phyloP scores from a whole-genome alignment of 2,113 vertebrate genomes.

The Maccullochella peelii region DNA sequence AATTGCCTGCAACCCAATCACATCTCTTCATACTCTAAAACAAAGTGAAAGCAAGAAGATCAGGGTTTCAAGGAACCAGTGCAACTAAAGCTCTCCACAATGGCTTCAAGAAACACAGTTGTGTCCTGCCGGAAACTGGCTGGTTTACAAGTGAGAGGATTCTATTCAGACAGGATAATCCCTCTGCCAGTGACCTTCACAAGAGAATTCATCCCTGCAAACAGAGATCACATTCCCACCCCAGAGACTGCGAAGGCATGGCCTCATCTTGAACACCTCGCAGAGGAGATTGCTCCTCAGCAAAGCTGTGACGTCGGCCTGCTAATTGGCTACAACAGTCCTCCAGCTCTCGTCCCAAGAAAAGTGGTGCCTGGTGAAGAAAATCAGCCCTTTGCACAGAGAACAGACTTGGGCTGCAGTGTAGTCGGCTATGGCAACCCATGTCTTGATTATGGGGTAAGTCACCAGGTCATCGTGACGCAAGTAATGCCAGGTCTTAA shows the following conservation, averaged over 20 bases:
- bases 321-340: too few species aligned
- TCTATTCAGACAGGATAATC: constrained; percentile 36
- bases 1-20: not conserved
- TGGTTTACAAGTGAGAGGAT: constrained; percentile 47
- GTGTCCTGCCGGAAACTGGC: not conserved
- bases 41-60: not conserved
- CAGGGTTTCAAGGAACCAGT: constrained; percentile 3
- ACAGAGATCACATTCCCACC: constrained; percentile 52
- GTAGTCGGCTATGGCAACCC: too few species aligned
- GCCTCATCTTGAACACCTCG: constrained; percentile 45
- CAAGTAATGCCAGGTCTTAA: too few species aligned
- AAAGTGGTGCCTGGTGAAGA: constrained; percentile 31
- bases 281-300: constrained; percentile 37
- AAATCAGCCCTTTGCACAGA: not conserved
- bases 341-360: constrained; percentile 35
- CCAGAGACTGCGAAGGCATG: constrained; percentile 8
- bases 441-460: too few species aligned
- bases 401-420: too few species aligned
- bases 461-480: too few species aligned
- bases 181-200: constrained; percentile 24
- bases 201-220: constrained; percentile 46
- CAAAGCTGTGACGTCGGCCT: constrained; percentile 40
- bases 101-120: constrained; percentile 28
- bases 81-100: constrained; percentile 30
- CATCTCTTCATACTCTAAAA: not conserved